phyloP scores from a whole-genome alignment of 2,113 vertebrate genomes.

The Heloderma charlesbogerti region DNA sequence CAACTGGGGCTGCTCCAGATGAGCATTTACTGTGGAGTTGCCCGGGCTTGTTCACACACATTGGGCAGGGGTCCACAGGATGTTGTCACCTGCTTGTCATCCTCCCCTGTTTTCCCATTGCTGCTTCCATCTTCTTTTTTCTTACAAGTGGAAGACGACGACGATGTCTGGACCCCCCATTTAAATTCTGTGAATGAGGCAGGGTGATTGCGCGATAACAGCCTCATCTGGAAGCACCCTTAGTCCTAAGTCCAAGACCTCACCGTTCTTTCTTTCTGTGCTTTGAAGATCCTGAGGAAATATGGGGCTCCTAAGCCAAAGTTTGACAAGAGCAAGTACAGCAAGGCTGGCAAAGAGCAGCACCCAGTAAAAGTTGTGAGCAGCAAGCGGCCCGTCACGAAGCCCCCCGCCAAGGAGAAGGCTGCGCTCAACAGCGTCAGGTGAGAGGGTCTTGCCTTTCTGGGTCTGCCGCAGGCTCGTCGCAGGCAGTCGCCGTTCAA shows the following conservation, averaged over 20 bases:
- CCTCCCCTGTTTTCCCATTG: too few species aligned
- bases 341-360: constrained; percentile 94
- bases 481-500: too few species aligned
- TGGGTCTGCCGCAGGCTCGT: neutral
- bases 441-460: constrained; percentile 68
- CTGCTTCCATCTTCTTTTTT: neutral
- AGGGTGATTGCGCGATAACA: too few species aligned
- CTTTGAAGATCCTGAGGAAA: constrained; percentile 90
- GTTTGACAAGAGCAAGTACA: constrained; percentile 96
- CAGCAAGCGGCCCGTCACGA: constrained; percentile 93
- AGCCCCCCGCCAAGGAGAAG: constrained; percentile 93
- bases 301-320: constrained; percentile 91
- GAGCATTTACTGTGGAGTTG: too few species aligned
- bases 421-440: constrained; percentile 93
- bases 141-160: neutral
- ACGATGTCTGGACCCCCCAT: neutral
- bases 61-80: too few species aligned
- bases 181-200: too few species aligned
- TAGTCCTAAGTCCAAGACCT: neutral
- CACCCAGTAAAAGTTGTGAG: constrained; percentile 96
- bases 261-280: neutral
- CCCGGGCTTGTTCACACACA: too few species aligned
- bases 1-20: too few species aligned
- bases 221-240: neutral
- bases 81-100: too few species aligned